phyloP scores from a whole-genome alignment of 2,888 invertebrate species.

The Baccha elongata region DNA sequence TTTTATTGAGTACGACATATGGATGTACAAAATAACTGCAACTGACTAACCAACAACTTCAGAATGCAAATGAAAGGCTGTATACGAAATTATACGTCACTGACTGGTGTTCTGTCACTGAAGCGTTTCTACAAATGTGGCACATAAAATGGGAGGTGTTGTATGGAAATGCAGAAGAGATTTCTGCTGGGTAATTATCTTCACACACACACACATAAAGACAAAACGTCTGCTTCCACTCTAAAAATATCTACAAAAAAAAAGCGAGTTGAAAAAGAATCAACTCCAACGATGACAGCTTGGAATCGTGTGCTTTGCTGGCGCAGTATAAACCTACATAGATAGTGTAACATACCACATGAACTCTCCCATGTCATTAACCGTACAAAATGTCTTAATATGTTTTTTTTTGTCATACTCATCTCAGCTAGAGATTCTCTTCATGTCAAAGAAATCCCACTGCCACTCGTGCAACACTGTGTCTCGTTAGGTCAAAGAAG shows the following conservation, averaged over 20 bases:
- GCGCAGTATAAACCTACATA: not conserved
- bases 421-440: constrained; percentile 30
- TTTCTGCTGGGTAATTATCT: constrained; percentile 54
- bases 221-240: constrained; percentile 44
- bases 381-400: constrained; percentile 64
- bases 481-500: constrained; percentile 48
- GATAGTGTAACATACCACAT: constrained; percentile 51
- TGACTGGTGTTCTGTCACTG: constrained; percentile 38
- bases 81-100: constrained; percentile 47
- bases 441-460: constrained; percentile 32
- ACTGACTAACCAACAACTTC: constrained; percentile 44
- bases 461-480: constrained; percentile 9
- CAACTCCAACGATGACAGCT: constrained; percentile 26
- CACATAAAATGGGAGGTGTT: constrained; percentile 31
- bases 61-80: constrained; percentile 50
- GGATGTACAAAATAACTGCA: too few species aligned
- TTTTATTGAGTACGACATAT: constrained; percentile 30
- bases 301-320: constrained; percentile 19
- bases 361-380: constrained; percentile 72
- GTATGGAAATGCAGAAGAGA: constrained; percentile 50
- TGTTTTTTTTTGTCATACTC: constrained; percentile 30
- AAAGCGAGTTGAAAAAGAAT: constrained; percentile 14
- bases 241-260: constrained; percentile 63
- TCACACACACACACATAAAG: constrained; percentile 9
- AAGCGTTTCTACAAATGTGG: constrained; percentile 31